Percentiles rank a stretch among this genome's conserved stretches.
Conservation (phyloP, 2,888 invertebrate species). For the Zhengitettix transpicula region DNA sequence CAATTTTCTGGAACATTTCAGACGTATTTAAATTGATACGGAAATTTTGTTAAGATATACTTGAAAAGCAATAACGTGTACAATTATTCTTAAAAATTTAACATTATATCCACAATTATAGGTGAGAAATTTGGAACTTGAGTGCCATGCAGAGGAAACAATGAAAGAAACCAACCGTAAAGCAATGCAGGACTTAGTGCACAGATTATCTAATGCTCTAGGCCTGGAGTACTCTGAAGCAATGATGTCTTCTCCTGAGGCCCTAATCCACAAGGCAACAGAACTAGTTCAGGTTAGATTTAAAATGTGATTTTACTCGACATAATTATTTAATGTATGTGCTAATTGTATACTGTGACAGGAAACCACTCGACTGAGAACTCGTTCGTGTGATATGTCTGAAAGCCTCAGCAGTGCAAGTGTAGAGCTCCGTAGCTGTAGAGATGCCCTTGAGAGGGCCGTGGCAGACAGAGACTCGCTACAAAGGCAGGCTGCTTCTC, state of each 20-base stretch:
- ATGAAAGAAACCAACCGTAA: conserved; percentile 44
- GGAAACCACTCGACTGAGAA: conserved; percentile 43
- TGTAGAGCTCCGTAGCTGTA: conserved; percentile 45
- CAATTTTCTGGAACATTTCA: too few relatives aligned
- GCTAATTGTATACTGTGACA: conserved; percentile 1
- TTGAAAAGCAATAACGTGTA: too few relatives aligned
- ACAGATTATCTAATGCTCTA: conserved; percentile 52
- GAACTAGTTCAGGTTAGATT: conserved; percentile 50
- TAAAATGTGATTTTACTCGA: neutral
- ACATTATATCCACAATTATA: neutral
- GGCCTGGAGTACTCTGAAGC: conserved; percentile 51
- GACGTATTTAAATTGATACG: too few relatives aligned
- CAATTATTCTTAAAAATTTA: too few relatives aligned
- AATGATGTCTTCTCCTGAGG: conserved; percentile 32
- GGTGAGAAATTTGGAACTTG: conserved; percentile 51
- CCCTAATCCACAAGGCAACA: conserved; percentile 56
- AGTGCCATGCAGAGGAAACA: conserved; percentile 53
- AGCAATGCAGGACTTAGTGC: conserved; percentile 52
- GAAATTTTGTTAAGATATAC: too few relatives aligned
- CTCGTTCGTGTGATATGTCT: conserved; percentile 30
- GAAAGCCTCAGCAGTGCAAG: conserved; percentile 44
- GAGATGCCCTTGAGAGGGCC: conserved; percentile 46
- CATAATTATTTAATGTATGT: too few relatives aligned
- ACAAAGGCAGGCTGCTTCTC: conserved; percentile 52
- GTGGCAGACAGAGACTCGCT: conserved; percentile 55